These are phyloP conservation scores for Bombylius discolor DNA, from an alignment of 2,888 invertebrate genomes.

Conservation along the genomic window DNA sequence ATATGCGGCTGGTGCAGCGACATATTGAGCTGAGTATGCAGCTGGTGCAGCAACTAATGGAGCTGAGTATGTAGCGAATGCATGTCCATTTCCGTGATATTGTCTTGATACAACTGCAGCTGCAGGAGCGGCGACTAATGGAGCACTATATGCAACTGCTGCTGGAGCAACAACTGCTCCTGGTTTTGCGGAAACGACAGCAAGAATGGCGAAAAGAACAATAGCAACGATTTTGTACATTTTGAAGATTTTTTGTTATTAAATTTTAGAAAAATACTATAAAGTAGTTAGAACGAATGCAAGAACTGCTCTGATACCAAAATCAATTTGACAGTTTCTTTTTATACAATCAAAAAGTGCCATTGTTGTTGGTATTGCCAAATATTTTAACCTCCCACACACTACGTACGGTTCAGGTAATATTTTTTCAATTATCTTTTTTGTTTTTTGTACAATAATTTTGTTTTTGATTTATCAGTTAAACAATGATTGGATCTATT, in stretches of 20 bases:
- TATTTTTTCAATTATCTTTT: too few species aligned
- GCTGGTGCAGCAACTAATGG: conserved; percentile 15
- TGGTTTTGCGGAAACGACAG: neutral
- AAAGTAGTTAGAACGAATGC: neutral
- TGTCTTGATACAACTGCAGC: conserved; percentile 42
- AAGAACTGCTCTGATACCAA: neutral
- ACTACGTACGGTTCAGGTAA: too few species aligned
- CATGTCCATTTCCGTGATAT: conserved; percentile 34
- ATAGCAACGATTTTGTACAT: neutral
- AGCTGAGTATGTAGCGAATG: neutral
- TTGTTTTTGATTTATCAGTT: too few species aligned
- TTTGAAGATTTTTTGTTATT: neutral
- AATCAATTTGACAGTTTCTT: neutral
- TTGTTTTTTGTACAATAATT: too few species aligned
- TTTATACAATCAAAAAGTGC: neutral
- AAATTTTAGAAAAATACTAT: neutral
- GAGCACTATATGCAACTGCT: conserved; percentile 12
- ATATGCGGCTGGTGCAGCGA: conserved; percentile 11
- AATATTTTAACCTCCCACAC: too few species aligned
- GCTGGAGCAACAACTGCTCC: neutral
- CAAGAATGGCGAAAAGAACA: neutral
- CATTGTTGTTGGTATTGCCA: too few species aligned
- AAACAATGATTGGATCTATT: too few species aligned
- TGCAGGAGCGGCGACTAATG: conserved; percentile 30
- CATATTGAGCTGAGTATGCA: conserved; percentile 15